These are phyloP conservation scores for Pseudorasbora parva DNA, from an alignment of 2,113 vertebrate species.

Conservation along the genomic window DNA sequence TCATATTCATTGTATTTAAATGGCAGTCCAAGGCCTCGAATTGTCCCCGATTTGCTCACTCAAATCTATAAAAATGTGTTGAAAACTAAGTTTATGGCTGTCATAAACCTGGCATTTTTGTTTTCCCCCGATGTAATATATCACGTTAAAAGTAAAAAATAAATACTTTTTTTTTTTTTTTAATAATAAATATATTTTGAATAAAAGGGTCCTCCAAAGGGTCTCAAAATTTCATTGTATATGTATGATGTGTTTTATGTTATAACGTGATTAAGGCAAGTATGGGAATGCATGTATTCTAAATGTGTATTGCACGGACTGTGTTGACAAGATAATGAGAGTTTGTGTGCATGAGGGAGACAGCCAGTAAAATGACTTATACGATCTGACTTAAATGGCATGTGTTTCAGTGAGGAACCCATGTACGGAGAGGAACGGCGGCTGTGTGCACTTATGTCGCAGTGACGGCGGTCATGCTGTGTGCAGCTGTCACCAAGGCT, in stretches of 20 bases:
- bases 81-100: constrained; percentile 13
- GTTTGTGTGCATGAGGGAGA: constrained; percentile 35
- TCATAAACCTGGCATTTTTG: not conserved
- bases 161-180: not conserved
- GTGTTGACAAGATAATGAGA: constrained; percentile 24
- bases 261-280: not conserved
- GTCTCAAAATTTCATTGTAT: not conserved
- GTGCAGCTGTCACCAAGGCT: constrained; percentile 79
- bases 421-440: constrained; percentile 75
- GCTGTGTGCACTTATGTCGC: constrained; percentile 79
- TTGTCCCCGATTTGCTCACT: not conserved
- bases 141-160: not conserved
- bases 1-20: not conserved
- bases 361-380: not conserved
- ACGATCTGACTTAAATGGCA: constrained; percentile 10
- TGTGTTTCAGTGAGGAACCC: constrained; percentile 75
- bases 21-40: not conserved
- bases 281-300: not conserved
- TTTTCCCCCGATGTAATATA: not conserved
- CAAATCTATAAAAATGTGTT: not conserved
- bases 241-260: constrained; percentile 18
- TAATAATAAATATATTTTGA: not conserved
- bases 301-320: constrained; percentile 4
- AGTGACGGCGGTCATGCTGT: constrained; percentile 59
- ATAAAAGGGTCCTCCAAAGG: not conserved